phyloP scores from a whole-genome alignment of 2,888 invertebrate genomes.

The Xiphydria camelus region DNA sequence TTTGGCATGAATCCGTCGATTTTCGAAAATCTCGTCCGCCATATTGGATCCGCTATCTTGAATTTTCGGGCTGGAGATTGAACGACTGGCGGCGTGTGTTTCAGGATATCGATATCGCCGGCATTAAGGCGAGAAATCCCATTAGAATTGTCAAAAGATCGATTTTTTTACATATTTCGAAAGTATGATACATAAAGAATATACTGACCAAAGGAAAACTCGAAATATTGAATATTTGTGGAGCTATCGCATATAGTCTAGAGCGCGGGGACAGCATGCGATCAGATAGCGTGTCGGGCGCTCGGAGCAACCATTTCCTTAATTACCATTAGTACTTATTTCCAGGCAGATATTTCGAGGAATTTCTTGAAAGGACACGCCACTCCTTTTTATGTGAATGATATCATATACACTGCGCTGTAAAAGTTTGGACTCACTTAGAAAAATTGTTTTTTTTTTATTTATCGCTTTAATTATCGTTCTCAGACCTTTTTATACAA shows the following conservation, averaged over 20 bases:
- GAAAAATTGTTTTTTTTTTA: no score
- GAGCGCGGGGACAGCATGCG: neutral
- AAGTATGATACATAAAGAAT: neutral
- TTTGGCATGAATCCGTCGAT: no score
- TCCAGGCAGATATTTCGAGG: neutral
- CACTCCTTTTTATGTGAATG: neutral
- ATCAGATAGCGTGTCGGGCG: neutral
- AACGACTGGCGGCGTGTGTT: no score
- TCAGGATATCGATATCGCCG: no score
- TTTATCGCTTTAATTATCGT: no score
- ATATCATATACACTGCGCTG: neutral
- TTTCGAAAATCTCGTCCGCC: no score
- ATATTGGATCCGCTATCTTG: no score
- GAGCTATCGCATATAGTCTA: neutral
- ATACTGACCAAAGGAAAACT: constrained; percentile 1
- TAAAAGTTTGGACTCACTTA: no score
- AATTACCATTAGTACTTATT: neutral
- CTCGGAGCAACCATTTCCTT: neutral
- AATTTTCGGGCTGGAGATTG: no score
- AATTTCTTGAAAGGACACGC: neutral
- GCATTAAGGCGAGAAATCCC: neutral
- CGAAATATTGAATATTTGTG: constrained; percentile 2
- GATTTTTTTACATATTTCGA: constrained; percentile 1
- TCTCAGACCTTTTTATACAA: no score
- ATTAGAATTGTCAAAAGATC: constrained; percentile 1